A percentile compares a stretch with the other conserved stretches of the same genome.
Conservation (phyloP, 2,797 vertebrate genomes). For the Falco novaeseelandiae region DNA sequence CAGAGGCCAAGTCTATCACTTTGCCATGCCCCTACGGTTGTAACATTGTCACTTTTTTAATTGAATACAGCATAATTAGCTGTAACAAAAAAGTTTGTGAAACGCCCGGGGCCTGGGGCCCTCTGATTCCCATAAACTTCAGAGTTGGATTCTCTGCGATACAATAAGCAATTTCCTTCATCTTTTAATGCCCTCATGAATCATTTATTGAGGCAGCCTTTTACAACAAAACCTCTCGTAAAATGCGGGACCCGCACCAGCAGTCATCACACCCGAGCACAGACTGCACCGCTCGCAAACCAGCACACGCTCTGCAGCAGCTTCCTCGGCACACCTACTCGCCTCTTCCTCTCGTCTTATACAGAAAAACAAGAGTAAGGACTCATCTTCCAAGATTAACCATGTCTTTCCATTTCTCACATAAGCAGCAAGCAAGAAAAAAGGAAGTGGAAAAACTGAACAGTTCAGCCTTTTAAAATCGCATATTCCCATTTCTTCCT, state of each 20-base stretch:
- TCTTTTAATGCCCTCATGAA: constrained; percentile 56
- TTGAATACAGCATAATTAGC: constrained; percentile 36
- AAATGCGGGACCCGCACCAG: not conserved
- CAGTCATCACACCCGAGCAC: not conserved
- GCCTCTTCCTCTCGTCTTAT: not conserved
- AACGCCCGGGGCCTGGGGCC: constrained; percentile 8
- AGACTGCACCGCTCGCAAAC: not conserved
- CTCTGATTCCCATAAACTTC: constrained; percentile 40
- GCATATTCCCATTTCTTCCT: not conserved
- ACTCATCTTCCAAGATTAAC: not conserved
- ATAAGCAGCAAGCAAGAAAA: not conserved
- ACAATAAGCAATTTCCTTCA: constrained; percentile 65
- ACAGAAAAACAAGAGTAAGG: not conserved
- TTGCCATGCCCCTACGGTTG: not conserved
- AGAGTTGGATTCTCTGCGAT: constrained; percentile 31
- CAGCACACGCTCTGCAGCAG: not conserved
- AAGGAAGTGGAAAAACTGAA: not conserved
- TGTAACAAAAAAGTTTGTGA: constrained; percentile 30
- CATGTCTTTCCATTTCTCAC: not conserved
- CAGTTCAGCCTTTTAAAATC: not conserved
- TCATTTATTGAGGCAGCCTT: constrained; percentile 39
- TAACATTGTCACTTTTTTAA: constrained; percentile 30
- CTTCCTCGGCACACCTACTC: not conserved
- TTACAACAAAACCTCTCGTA: not conserved
- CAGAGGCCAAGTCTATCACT: constrained; percentile 23